phyloP scores from a whole-genome alignment of 1,140 invertebrate genomes.

The Drosophila setifemur region DNA sequence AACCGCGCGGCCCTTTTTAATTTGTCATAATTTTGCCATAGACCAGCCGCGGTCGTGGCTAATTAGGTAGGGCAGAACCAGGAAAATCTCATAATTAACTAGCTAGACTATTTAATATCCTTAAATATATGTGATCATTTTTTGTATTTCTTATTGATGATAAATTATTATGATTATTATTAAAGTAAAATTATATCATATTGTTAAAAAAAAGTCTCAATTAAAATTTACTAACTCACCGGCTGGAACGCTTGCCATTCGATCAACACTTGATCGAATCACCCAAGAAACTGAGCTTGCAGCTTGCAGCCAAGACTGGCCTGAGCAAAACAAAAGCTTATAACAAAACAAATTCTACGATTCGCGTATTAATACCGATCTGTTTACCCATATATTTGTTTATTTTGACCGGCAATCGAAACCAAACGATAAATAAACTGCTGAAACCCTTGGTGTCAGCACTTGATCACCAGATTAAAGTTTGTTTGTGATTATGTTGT shows the following conservation, averaged over 20 bases:
- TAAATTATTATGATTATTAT: too few relatives aligned
- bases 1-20: slow-evolving; percentile 46
- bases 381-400: slow-evolving; percentile 8
- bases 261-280: neutral
- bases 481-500: too few relatives aligned
- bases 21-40: slow-evolving; percentile 64
- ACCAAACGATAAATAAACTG: slow-evolving; percentile 3
- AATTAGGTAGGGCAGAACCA: slow-evolving; percentile 13
- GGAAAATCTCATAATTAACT: neutral
- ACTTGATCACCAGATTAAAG: too few relatives aligned
- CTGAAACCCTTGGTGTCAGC: neutral
- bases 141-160: too few relatives aligned
- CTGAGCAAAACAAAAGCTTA: too few relatives aligned
- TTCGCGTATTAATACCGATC: neutral
- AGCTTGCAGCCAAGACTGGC: neutral
- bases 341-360: neutral
- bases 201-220: too few relatives aligned
- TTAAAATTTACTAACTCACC: neutral
- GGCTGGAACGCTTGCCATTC: neutral
- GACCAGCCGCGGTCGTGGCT: slow-evolving; percentile 16
- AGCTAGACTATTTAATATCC: neutral
- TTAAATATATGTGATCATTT: too few relatives aligned
- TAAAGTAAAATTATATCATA: too few relatives aligned
- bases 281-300: neutral
- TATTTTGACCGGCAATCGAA: neutral